Conservation (phyloP, 30 jellyfish, hydroid and myxozoan species). For the Pseudorhiza aurosa region DNA sequence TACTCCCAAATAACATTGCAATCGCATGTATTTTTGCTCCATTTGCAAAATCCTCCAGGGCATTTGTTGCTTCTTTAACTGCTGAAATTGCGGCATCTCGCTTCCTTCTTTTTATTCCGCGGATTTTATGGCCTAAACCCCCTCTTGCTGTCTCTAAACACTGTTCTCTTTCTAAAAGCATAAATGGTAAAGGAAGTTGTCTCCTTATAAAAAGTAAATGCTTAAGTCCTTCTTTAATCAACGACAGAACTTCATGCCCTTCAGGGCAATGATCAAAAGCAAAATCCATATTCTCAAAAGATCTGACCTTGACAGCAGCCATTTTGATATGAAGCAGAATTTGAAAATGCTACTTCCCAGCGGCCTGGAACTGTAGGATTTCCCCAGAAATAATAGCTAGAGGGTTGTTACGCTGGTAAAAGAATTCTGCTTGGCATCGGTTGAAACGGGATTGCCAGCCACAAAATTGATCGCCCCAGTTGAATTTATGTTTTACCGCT, state of each 20-base stretch:
- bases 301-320: too few species aligned
- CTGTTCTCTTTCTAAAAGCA: constrained; percentile 35
- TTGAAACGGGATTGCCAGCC: too few species aligned
- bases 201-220: constrained; percentile 31
- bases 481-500: too few species aligned
- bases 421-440: too few species aligned
- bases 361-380: too few species aligned
- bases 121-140: background rate
- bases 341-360: too few species aligned
- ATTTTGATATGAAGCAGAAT: too few species aligned
- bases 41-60: background rate
- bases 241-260: constrained; percentile 9
- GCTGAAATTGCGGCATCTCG: constrained; percentile 21
- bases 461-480: too few species aligned
- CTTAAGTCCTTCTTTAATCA: constrained; percentile 35
- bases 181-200: constrained; percentile 45
- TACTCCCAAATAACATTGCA: constrained; percentile 46
- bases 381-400: too few species aligned
- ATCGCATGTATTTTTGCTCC: background rate
- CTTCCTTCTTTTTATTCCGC: constrained; percentile 13
- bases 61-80: background rate
- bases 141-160: background rate
- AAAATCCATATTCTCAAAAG: constrained; percentile 4
- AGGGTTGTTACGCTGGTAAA: too few species aligned
- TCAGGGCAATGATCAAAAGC: constrained; percentile 22